A percentile compares a stretch with the other conserved stretches of the same genome.
phyloP scores from a whole-genome alignment of 2,888 invertebrate genomes.

The Ametastegia equiseti region DNA sequence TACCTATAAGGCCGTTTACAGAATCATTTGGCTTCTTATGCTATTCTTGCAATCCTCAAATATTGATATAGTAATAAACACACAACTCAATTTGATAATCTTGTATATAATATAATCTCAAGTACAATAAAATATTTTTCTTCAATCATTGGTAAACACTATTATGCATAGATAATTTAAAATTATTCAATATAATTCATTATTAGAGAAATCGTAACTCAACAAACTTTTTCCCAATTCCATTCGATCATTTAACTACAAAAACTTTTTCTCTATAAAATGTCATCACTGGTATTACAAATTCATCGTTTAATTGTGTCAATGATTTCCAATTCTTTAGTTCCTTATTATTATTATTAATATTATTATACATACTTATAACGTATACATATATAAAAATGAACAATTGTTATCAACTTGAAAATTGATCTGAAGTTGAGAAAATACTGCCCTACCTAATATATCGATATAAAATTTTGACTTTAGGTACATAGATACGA shows the following conservation, averaged over 20 bases:
- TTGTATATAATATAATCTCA: slow-evolving; percentile 32
- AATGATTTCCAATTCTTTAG: not conserved
- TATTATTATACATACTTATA: not conserved
- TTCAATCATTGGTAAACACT: slow-evolving; percentile 30
- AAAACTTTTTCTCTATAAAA: too few species aligned
- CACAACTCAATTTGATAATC: slow-evolving; percentile 9
- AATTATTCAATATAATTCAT: too few species aligned
- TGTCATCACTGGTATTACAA: too few species aligned
- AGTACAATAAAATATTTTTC: slow-evolving; percentile 35
- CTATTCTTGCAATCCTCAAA: too few species aligned
- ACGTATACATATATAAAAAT: slow-evolving; percentile 23
- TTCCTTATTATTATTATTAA: too few species aligned
- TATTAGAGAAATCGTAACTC: not conserved
- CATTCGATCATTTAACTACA: not conserved
- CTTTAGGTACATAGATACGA: slow-evolving; percentile 32
- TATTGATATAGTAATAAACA: slow-evolving; percentile 27
- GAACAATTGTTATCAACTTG: slow-evolving; percentile 12
- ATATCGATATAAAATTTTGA: slow-evolving; percentile 30
- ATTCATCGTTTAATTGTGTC: not conserved
- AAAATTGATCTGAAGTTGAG: slow-evolving; percentile 26
- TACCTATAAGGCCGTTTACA: slow-evolving; percentile 4
- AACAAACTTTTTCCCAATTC: not conserved
- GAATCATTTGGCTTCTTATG: slow-evolving; percentile 1
- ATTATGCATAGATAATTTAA: not conserved
- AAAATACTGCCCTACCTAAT: slow-evolving; percentile 29